Conservation (phyloP, 23 tunicate species). For the Botrylloides violaceus region DNA sequence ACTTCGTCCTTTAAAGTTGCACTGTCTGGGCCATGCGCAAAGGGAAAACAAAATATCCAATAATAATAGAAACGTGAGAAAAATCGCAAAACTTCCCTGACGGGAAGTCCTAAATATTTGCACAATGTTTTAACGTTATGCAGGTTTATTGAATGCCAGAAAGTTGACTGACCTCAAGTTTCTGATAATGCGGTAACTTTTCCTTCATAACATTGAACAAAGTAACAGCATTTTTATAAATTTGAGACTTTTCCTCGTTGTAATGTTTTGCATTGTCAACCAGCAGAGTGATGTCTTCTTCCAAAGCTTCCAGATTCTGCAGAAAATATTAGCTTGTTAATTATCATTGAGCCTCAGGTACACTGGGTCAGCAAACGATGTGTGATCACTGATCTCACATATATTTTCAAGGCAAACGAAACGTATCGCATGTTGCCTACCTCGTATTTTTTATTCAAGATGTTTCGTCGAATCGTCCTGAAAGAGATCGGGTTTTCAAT, state of each 20-base stretch:
- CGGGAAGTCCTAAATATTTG: too few species aligned
- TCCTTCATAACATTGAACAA: conserved; percentile 26
- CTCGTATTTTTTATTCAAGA: conserved; percentile 63
- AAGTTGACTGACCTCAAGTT: conserved; percentile 8
- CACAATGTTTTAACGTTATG: too few species aligned
- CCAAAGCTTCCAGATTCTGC: conserved; percentile 38
- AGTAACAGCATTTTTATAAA: conserved; percentile 67
- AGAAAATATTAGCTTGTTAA: neutral
- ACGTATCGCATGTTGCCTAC: too few species aligned
- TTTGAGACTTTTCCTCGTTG: conserved; percentile 52
- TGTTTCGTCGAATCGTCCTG: conserved; percentile 56
- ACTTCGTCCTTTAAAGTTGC: too few species aligned
- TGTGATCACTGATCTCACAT: too few species aligned
- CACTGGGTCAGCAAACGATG: too few species aligned
- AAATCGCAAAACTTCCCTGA: too few species aligned
- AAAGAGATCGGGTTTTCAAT: conserved; percentile 84
- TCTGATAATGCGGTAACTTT: neutral
- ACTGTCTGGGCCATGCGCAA: too few species aligned
- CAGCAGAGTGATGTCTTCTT: conserved; percentile 46
- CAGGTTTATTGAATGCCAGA: too few species aligned
- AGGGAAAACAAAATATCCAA: too few species aligned
- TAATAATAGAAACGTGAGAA: too few species aligned
- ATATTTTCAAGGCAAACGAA: too few species aligned
- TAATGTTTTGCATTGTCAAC: conserved; percentile 71
- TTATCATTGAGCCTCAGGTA: neutral